phyloP scores from a whole-genome alignment of 2,888 invertebrate species.

The Oscheius myriophilus region DNA sequence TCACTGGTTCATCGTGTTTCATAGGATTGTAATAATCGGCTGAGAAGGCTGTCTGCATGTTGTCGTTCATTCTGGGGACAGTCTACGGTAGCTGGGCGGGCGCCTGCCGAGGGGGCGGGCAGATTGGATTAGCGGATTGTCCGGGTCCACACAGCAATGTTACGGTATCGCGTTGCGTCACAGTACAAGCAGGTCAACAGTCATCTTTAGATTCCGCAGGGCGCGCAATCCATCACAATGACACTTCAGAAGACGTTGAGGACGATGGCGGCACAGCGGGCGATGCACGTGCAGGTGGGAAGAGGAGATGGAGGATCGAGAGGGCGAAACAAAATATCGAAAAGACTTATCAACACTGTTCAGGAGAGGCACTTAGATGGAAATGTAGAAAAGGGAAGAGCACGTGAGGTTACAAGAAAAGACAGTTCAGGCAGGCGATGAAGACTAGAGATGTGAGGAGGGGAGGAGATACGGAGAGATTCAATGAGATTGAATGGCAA shows the following conservation, averaged over 20 bases:
- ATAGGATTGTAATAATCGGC: constrained; percentile 11
- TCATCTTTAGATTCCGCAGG: constrained; percentile 2
- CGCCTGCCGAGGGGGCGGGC: constrained; percentile 13
- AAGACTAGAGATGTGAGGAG: not conserved
- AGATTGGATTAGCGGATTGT: constrained; percentile 26
- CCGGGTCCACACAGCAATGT: constrained; percentile 8
- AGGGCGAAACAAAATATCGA: too few relatives aligned
- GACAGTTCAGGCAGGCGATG: too few relatives aligned
- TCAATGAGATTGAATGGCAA: too few relatives aligned
- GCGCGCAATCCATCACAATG: constrained; percentile 20
- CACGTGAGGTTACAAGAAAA: too few relatives aligned
- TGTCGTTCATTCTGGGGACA: constrained; percentile 13
- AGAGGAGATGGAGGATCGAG: not conserved
- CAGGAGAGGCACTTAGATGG: too few relatives aligned
- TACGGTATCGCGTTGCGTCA: constrained; percentile 27
- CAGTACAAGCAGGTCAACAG: constrained; percentile 27
- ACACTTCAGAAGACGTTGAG: constrained; percentile 7
- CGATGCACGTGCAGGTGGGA: constrained; percentile 1
- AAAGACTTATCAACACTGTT: too few relatives aligned
- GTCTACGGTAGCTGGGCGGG: not conserved
- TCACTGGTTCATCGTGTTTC: constrained; percentile 4
- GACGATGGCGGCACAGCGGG: not conserved
- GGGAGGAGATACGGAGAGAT: not conserved
- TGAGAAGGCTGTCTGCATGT: not conserved
- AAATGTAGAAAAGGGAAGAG: too few relatives aligned